Conservation (phyloP, 2,888 invertebrate genomes). For the Allolobophora icterica region DNA sequence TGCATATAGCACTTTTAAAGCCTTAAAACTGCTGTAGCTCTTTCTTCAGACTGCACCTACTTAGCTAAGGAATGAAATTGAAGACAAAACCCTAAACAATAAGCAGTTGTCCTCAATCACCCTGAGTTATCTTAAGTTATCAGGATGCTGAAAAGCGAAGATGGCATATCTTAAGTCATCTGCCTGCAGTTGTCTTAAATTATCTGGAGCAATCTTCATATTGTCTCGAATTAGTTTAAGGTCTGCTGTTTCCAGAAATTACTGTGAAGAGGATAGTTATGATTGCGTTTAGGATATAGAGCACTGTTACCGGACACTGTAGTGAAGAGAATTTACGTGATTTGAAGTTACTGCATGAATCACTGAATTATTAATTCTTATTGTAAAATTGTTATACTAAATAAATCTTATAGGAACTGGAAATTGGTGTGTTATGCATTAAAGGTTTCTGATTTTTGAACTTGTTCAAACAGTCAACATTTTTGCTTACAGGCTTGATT, state of each 20-base stretch:
- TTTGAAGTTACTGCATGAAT: neutral
- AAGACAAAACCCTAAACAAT: neutral
- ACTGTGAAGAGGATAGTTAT: neutral
- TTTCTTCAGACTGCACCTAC: neutral
- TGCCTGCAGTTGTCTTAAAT: neutral
- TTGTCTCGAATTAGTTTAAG: neutral
- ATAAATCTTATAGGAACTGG: neutral
- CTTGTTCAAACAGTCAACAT: neutral
- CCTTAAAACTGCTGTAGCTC: neutral
- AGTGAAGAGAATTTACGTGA: neutral
- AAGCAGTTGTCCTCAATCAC: neutral
- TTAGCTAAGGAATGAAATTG: neutral
- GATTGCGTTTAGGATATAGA: neutral
- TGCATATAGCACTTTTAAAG: neutral
- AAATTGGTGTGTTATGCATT: neutral
- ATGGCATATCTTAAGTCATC: neutral
- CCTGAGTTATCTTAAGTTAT: neutral
- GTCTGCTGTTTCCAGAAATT: neutral
- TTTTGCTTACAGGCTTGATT: too few relatives aligned
- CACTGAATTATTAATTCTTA: neutral
- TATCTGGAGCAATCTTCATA: neutral
- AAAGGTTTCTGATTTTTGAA: neutral
- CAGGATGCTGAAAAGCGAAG: too few relatives aligned
- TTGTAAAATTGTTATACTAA: neutral
- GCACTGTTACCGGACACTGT: neutral